A percentile compares a stretch with the other conserved stretches of the same genome.
These are phyloP conservation scores for Ommatoiulus sabulosus DNA, from an alignment of 2,888 invertebrate genomes.

Conservation along the genomic window DNA sequence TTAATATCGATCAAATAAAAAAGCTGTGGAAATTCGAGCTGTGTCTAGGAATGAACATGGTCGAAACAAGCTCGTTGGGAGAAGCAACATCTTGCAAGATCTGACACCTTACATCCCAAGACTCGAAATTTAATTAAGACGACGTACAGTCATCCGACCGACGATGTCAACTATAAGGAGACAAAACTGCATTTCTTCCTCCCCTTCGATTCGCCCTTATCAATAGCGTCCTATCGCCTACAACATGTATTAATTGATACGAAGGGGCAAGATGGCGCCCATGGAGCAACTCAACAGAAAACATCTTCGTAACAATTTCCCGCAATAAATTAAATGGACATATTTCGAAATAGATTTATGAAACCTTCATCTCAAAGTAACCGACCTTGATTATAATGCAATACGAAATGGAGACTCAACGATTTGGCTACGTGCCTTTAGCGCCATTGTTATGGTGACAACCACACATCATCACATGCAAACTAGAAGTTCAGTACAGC, in stretches of 20 bases:
- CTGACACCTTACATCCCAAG: slow-evolving; percentile 30
- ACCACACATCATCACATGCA: too few species aligned
- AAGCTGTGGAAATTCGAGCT: neutral
- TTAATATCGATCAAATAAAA: slow-evolving; percentile 19
- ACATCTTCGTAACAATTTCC: too few species aligned
- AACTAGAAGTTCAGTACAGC: too few species aligned
- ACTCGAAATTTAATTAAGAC: slow-evolving; percentile 33
- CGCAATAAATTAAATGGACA: too few species aligned
- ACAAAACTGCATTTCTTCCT: neutral
- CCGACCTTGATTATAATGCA: neutral
- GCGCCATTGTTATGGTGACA: too few species aligned
- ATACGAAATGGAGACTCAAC: neutral
- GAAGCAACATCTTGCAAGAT: slow-evolving; percentile 25
- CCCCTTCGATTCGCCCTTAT: neutral
- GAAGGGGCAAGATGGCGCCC: slow-evolving; percentile 7
- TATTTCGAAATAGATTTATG: too few species aligned
- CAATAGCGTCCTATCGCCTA: neutral
- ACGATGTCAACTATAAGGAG: neutral
- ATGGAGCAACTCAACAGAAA: too few species aligned
- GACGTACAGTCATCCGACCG: neutral
- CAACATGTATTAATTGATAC: slow-evolving; percentile 7
- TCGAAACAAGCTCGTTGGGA: neutral
- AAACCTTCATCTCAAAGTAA: neutral
- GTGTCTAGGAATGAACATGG: neutral
- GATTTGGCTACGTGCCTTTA: too few species aligned